A percentile compares a stretch with the other conserved stretches of the same genome.
phyloP scores from a whole-genome alignment of 1,140 invertebrate genomes.

The Drosophila lowei region DNA sequence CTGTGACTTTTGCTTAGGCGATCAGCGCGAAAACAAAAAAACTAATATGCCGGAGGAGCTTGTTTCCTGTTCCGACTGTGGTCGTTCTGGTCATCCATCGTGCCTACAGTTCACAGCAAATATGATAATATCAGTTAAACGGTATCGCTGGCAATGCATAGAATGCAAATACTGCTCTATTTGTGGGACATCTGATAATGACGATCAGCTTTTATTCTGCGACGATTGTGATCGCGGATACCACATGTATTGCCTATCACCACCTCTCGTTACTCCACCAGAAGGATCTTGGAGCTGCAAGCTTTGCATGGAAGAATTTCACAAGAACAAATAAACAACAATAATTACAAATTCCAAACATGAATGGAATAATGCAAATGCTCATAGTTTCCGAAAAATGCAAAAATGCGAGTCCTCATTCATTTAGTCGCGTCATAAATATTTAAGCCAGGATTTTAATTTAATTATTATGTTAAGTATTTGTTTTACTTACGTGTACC shows the following conservation, averaged over 20 bases:
- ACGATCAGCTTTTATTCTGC: constrained; percentile 99
- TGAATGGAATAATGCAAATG: constrained; percentile 22
- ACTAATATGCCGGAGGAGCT: constrained; percentile 97
- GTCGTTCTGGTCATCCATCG: constrained; percentile 96
- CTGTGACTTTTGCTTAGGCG: constrained; percentile 99
- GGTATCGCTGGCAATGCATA: constrained; percentile 99
- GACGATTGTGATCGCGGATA: constrained; percentile 99
- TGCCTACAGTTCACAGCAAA: constrained; percentile 99
- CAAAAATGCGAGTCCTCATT: constrained; percentile 8
- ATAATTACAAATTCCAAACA: not conserved
- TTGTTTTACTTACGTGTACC: constrained; percentile 39
- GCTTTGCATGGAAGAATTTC: constrained; percentile 97
- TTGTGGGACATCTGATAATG: constrained; percentile 99
- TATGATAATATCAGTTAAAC: constrained; percentile 99
- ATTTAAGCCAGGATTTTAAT: constrained; percentile 46
- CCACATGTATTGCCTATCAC: constrained; percentile 99
- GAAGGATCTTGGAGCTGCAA: constrained; percentile 99
- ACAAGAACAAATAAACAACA: constrained; percentile 83
- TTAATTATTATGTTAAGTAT: constrained; percentile 36
- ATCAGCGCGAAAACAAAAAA: constrained; percentile 97
- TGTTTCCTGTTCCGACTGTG: constrained; percentile 99
- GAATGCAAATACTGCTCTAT: constrained; percentile 99
- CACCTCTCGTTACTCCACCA: constrained; percentile 96
- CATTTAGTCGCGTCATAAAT: constrained; percentile 28
- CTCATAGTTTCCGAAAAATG: constrained; percentile 6